These are phyloP conservation scores for Polyergus mexicanus DNA, from an alignment of 1,140 invertebrate genomes.

Conservation along the genomic window DNA sequence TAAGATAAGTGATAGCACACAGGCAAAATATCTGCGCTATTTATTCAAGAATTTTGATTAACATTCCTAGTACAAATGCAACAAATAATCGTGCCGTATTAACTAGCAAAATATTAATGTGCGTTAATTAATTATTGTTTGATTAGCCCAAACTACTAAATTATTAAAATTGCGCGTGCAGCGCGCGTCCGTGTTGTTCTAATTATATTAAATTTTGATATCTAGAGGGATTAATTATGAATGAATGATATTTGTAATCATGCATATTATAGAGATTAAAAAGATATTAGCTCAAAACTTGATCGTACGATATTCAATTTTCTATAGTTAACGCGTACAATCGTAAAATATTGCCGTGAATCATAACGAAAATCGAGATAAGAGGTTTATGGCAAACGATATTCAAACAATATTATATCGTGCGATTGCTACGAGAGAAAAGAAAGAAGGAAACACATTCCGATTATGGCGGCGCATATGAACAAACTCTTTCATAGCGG, in stretches of 20 bases:
- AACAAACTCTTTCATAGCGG: constrained; percentile 14
- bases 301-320: constrained; percentile 24
- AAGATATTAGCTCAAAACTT: neutral
- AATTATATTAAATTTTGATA: neutral
- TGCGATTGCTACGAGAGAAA: constrained; percentile 10
- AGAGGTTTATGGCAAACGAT: constrained; percentile 18
- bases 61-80: no score
- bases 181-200: no score
- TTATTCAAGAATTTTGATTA: constrained; percentile 1
- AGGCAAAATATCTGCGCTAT: neutral
- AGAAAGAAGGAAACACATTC: neutral
- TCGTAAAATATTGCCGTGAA: constrained; percentile 16
- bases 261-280: neutral
- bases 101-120: neutral
- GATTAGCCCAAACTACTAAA: neutral
- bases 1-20: neutral
- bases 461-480: constrained; percentile 18
- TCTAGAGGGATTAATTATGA: no score
- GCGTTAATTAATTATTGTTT: constrained; percentile 11
- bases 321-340: neutral
- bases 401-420: constrained; percentile 14
- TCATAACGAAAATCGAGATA: constrained; percentile 15
- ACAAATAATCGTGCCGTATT: neutral
- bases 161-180: no score
- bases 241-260: neutral